Evolutionary conservation across 2,797 vertebrate genomes (phyloP).

Genomic region (Parotocinclus haroldoi): DNA sequence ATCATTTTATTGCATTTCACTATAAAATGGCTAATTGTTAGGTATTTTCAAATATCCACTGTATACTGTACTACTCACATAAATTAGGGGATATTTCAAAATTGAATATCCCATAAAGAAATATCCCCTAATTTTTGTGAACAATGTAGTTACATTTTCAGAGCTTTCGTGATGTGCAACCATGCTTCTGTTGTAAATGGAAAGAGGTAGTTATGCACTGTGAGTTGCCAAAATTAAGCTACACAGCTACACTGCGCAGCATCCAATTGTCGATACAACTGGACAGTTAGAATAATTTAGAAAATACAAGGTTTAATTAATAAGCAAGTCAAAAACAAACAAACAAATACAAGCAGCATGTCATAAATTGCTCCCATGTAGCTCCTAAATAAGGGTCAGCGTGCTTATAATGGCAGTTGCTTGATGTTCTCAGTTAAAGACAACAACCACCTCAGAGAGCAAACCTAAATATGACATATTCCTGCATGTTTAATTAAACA

Average conservation of each 20-base stretch:
- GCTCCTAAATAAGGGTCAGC: not conserved
- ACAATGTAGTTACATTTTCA: not conserved
- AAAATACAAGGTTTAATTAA: conserved; percentile 1
- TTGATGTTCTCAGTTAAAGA: too few relatives aligned
- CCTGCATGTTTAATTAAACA: too few relatives aligned
- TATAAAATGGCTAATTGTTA: conserved; percentile 34
- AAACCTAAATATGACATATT: too few relatives aligned
- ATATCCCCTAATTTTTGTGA: not conserved
- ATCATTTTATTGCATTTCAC: conserved; percentile 41
- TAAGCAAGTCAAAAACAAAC: conserved; percentile 9
- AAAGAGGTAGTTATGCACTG: not conserved
- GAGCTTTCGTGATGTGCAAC: not conserved
- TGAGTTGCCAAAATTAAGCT: not conserved
- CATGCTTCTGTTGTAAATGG: not conserved
- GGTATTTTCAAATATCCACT: conserved; percentile 27
- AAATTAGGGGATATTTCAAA: too few relatives aligned
- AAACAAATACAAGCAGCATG: not conserved
- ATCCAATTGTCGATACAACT: conserved; percentile 59
- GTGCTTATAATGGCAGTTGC: not conserved
- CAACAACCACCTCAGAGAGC: too few relatives aligned
- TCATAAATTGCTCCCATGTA: conserved; percentile 4
- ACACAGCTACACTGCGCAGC: conserved; percentile 18
- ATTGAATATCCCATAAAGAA: too few relatives aligned
- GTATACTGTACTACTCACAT: conserved; percentile 16
- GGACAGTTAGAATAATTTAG: not conserved